Conservation (phyloP, 2,113 vertebrate species). For the Egretta garzetta region DNA sequence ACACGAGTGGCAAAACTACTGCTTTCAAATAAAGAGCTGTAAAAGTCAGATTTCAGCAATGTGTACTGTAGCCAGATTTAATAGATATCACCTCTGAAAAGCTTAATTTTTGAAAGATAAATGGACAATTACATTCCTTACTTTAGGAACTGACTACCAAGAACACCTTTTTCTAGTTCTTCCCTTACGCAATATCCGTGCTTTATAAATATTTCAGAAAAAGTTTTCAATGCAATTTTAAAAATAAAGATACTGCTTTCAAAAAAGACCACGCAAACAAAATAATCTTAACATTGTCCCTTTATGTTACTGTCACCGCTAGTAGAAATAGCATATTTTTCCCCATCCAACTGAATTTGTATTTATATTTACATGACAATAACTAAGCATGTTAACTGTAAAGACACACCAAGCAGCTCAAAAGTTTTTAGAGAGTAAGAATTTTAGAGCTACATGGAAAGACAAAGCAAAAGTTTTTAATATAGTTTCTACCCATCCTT, state of each 20-base stretch:
- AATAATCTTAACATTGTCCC: not conserved
- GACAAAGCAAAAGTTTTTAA: not conserved
- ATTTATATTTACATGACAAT: not conserved
- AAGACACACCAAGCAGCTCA: not conserved
- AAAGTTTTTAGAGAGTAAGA: not conserved
- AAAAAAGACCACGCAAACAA: not conserved
- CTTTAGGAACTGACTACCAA: not conserved
- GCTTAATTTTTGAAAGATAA: not conserved
- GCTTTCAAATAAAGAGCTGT: not conserved
- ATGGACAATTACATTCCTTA: not conserved
- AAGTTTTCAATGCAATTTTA: not conserved
- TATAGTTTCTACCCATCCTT: not conserved
- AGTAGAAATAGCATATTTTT: not conserved
- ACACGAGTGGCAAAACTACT: not conserved
- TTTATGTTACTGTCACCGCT: slow-evolving; percentile 15
- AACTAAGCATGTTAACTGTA: not conserved
- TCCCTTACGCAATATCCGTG: not conserved
- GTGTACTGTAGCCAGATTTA: not conserved
- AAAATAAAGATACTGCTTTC: not conserved
- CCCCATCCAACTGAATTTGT: not conserved
- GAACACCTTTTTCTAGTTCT: not conserved
- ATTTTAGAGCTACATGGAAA: not conserved
- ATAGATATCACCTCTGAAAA: not conserved
- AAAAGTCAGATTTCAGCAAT: not conserved
- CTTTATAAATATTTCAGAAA: slow-evolving; percentile 47